These are phyloP conservation scores for Platycercus adscitus DNA, from an alignment of 2,113 vertebrate genomes.

Conservation along the genomic window DNA sequence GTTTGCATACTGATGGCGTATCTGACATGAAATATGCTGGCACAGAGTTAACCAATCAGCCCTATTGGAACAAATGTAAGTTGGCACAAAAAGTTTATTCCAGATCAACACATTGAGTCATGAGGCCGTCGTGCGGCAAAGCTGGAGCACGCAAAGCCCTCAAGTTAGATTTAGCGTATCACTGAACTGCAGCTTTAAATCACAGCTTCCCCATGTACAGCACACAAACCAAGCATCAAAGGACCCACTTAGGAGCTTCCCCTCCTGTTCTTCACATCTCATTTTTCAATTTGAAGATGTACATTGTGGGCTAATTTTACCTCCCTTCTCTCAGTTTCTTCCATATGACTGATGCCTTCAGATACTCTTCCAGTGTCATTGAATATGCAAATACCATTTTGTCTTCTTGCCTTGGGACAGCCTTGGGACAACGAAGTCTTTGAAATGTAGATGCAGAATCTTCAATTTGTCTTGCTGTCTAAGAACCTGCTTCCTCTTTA, in stretches of 20 bases:
- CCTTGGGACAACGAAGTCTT: slow-evolving; percentile 46
- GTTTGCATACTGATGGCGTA: not conserved
- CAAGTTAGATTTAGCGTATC: not conserved
- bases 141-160: not conserved
- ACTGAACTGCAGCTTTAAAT: slow-evolving; percentile 19
- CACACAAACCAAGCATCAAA: slow-evolving; percentile 21
- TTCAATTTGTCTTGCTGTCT: slow-evolving; percentile 28
- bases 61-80: not conserved
- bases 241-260: not conserved
- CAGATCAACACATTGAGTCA: not conserved
- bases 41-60: not conserved
- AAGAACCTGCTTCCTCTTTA: slow-evolving; percentile 22
- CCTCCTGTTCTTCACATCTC: slow-evolving; percentile 11
- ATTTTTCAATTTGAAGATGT: slow-evolving; percentile 5
- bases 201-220: not conserved
- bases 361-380: not conserved
- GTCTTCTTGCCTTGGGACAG: slow-evolving; percentile 51
- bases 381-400: slow-evolving; percentile 54
- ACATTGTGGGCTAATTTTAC: slow-evolving; percentile 22
- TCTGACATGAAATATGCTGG: not conserved
- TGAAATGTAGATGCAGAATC: slow-evolving; percentile 54
- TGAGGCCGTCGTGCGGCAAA: not conserved
- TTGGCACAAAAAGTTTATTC: not conserved
- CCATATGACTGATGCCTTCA: slow-evolving; percentile 1
- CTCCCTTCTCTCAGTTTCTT: not conserved